Conservation (phyloP, 1,140 invertebrate species). For the Drosophila ohnishii region DNA sequence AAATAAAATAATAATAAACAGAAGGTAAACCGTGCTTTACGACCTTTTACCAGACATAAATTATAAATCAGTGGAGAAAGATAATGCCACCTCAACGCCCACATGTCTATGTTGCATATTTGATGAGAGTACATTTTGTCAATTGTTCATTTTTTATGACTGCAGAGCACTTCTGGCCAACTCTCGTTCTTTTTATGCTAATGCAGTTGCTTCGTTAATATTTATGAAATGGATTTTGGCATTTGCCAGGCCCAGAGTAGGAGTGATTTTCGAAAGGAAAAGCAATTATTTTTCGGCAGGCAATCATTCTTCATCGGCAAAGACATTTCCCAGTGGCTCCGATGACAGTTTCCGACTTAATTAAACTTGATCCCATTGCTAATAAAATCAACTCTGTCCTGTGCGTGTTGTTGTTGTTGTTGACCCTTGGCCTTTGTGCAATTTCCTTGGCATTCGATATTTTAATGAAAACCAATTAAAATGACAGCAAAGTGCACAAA, state of each 20-base stretch:
- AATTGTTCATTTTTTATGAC: constrained; percentile 41
- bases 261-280: constrained; percentile 2
- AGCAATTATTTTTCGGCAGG: constrained; percentile 30
- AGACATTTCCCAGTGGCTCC: constrained; percentile 28
- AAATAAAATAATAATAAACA: constrained; percentile 10
- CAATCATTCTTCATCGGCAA: constrained; percentile 1
- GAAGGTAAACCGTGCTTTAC: constrained; percentile 3
- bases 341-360: constrained; percentile 56
- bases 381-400: constrained; percentile 47
- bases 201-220: constrained; percentile 34
- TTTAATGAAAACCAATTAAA: constrained; percentile 62
- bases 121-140: constrained; percentile 32
- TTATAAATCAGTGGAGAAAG: constrained; percentile 55
- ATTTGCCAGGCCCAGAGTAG: constrained; percentile 7
- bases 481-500: constrained; percentile 10
- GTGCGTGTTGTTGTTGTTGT: neutral
- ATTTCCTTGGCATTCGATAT: constrained; percentile 5
- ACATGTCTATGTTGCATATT: constrained; percentile 32
- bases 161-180: constrained; percentile 13
- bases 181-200: constrained; percentile 18
- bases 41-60: constrained; percentile 60
- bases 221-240: constrained; percentile 27
- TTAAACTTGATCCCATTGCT: constrained; percentile 64
- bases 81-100: neutral
- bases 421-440: neutral